These are phyloP conservation scores for Catocala fraxini DNA, from an alignment of 2,888 invertebrate genomes.

Conservation along the genomic window DNA sequence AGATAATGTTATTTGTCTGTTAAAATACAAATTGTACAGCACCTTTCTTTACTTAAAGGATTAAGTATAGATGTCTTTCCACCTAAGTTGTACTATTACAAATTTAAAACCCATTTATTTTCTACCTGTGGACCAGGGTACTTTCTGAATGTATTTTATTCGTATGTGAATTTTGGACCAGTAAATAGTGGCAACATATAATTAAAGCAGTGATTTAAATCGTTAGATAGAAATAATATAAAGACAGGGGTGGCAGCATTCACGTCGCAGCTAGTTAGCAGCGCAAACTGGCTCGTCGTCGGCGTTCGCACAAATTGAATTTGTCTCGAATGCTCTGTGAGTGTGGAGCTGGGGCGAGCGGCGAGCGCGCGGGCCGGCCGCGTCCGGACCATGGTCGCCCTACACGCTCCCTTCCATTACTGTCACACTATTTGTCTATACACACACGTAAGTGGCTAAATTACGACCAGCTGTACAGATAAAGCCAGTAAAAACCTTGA, in stretches of 20 bases:
- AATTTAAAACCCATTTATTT: too few relatives aligned
- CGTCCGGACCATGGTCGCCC: slow-evolving; percentile 35
- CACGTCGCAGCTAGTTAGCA: slow-evolving; percentile 84
- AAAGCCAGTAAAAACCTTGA: slow-evolving; percentile 32
- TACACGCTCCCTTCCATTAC: slow-evolving; percentile 55
- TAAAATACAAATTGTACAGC: too few relatives aligned
- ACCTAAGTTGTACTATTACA: too few relatives aligned
- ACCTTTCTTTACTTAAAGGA: too few relatives aligned
- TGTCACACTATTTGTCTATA: slow-evolving; percentile 51
- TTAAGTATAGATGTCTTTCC: too few relatives aligned
- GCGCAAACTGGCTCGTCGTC: slow-evolving; percentile 82
- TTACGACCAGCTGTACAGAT: slow-evolving; percentile 45
- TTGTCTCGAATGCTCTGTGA: slow-evolving; percentile 75
- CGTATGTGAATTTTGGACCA: slow-evolving; percentile 17
- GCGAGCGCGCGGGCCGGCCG: slow-evolving; percentile 40
- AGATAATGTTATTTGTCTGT: too few relatives aligned
- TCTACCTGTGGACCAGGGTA: too few relatives aligned
- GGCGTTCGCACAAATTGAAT: slow-evolving; percentile 84
- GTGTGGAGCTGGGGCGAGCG: slow-evolving; percentile 53
- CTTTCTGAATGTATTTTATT: too few relatives aligned
- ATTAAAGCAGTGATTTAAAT: slow-evolving; percentile 53
- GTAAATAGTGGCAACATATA: slow-evolving; percentile 40
- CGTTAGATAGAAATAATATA: slow-evolving; percentile 71
- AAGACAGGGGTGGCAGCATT: slow-evolving; percentile 74
- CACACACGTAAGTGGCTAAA: slow-evolving; percentile 42